A percentile compares a stretch with the other conserved stretches of the same genome.
phyloP scores from a whole-genome alignment of 37 sponge, comb jelly and placozoan species.

The Theonella swinhoei region DNA sequence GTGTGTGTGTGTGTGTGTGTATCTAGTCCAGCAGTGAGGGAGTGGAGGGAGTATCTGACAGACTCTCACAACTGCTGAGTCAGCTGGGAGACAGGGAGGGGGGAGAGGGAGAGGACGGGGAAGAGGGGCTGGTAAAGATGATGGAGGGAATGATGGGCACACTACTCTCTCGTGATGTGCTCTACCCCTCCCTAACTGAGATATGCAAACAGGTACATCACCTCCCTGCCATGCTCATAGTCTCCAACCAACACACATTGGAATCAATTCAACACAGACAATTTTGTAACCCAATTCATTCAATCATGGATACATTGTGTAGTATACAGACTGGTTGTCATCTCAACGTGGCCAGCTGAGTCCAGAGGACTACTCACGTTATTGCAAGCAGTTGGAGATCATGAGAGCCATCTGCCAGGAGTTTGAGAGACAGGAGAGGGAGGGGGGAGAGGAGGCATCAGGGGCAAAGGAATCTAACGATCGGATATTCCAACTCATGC shows the following conservation, averaged over 20 bases:
- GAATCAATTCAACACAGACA: too few species aligned
- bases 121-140: conserved; percentile 67
- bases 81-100: conserved; percentile 4
- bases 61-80: too few species aligned
- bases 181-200: conserved; percentile 78
- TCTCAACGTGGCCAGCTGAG: conserved; percentile 27
- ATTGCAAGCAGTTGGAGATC: conserved; percentile 69
- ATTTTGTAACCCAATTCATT: too few species aligned
- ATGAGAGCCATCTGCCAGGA: conserved; percentile 69
- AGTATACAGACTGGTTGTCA: conserved; percentile 86
- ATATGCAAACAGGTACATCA: conserved; percentile 41
- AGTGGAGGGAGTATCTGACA: too few species aligned
- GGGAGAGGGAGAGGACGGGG: conserved; percentile 50
- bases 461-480: conserved; percentile 20
- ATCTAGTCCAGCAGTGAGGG: background rate
- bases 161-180: conserved; percentile 76
- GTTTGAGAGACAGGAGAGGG: conserved; percentile 52
- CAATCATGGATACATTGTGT: conserved; percentile 2
- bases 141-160: conserved; percentile 88
- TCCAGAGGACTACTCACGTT: conserved; percentile 42
- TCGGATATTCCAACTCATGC: conserved; percentile 70
- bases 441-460: conserved; percentile 17
- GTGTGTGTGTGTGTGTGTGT: too few species aligned
- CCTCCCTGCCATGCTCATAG: too few species aligned
- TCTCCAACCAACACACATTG: too few species aligned